A percentile compares a stretch with the other conserved stretches of the same genome.
phyloP scores from a whole-genome alignment of 2,113 vertebrate species.

The Cricetomys ansorgei region DNA sequence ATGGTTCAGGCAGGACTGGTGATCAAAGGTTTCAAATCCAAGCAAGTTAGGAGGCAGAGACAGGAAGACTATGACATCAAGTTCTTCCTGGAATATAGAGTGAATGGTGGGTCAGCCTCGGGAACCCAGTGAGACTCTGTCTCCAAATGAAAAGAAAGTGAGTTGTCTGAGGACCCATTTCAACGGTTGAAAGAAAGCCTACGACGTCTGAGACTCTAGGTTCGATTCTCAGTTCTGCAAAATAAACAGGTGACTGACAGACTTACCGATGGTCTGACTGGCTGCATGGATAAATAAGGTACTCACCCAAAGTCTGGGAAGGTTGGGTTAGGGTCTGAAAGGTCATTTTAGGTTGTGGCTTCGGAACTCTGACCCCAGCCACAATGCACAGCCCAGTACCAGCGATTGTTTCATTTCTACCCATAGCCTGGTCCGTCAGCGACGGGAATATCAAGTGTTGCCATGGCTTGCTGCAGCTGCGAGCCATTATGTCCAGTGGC shows the following conservation, averaged over 20 bases:
- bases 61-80: not conserved
- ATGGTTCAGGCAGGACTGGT: too few species aligned
- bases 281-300: slow-evolving; percentile 14
- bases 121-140: not conserved
- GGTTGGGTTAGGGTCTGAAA: not conserved
- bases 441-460: slow-evolving; percentile 85
- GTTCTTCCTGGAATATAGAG: not conserved
- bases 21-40: not conserved
- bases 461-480: slow-evolving; percentile 84
- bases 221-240: not conserved
- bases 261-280: not conserved
- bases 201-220: not conserved
- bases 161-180: not conserved
- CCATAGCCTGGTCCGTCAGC: slow-evolving; percentile 78
- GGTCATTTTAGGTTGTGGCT: slow-evolving; percentile 63
- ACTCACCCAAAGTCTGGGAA: slow-evolving; percentile 27
- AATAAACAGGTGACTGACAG: not conserved
- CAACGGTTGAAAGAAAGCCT: not conserved
- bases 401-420: slow-evolving; percentile 81
- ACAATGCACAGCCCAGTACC: not conserved
- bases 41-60: not conserved
- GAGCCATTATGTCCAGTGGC: slow-evolving; percentile 88
- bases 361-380: slow-evolving; percentile 70
- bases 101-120: not conserved
- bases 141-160: not conserved